phyloP scores from a whole-genome alignment of 2,113 vertebrate genomes.

The Silurus glanis region DNA sequence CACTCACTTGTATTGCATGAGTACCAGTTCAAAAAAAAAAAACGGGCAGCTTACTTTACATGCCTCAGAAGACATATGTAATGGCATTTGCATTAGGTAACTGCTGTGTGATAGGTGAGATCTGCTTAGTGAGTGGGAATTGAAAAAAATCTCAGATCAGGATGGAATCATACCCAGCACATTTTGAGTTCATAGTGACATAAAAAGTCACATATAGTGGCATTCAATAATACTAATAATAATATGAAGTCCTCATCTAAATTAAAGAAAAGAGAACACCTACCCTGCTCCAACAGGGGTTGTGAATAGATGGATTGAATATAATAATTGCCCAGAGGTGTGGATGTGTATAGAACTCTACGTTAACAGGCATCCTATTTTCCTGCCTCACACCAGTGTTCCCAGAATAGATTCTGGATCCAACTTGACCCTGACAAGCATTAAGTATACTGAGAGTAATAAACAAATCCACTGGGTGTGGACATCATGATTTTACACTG shows the following conservation, averaged over 20 bases:
- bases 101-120: not conserved
- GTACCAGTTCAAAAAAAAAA: not conserved
- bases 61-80: not conserved
- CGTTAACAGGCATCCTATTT: not conserved
- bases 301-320: not conserved
- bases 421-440: not conserved
- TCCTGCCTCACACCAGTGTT: not conserved
- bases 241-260: no score
- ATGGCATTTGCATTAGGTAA: not conserved
- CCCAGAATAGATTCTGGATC: not conserved
- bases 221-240: no score
- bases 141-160: not conserved
- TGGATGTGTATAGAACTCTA: not conserved
- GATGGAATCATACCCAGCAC: no score
- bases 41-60: not conserved
- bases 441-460: not conserved
- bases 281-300: no score
- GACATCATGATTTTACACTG: not conserved
- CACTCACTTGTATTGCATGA: not conserved
- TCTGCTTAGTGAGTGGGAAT: not conserved
- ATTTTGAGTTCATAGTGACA: no score
- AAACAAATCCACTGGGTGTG: not conserved
- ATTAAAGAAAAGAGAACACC: no score
- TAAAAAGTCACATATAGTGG: no score
- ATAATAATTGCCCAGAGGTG: not conserved